phyloP scores from a whole-genome alignment of 2,888 invertebrate genomes.

The Spicauda simplicius region DNA sequence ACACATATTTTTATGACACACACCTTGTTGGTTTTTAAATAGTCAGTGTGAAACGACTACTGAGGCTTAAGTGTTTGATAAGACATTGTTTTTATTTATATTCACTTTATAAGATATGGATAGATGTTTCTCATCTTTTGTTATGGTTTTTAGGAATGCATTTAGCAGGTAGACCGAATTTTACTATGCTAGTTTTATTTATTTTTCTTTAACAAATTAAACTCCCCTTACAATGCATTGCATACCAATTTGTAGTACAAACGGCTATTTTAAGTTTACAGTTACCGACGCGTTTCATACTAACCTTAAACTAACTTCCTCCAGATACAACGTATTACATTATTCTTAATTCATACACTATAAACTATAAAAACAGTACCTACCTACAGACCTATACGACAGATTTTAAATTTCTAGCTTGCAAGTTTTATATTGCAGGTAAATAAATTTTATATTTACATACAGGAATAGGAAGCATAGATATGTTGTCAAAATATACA shows the following conservation, averaged over 20 bases:
- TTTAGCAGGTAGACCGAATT: neutral
- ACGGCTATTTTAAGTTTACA: no score
- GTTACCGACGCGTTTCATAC: no score
- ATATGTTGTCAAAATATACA: constrained; percentile 2
- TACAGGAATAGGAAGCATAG: neutral
- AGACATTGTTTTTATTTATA: constrained; percentile 46
- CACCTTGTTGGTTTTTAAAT: constrained; percentile 66
- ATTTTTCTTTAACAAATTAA: neutral
- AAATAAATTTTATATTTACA: neutral
- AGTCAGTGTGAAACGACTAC: constrained; percentile 79
- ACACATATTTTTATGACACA: constrained; percentile 79
- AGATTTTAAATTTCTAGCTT: no score
- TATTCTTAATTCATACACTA: no score
- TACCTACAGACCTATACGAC: no score
- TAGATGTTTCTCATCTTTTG: neutral
- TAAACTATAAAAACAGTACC: no score
- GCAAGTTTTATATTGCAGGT: no score
- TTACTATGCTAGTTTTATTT: neutral
- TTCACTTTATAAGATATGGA: constrained; percentile 31
- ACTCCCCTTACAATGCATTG: neutral
- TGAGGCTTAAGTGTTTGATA: constrained; percentile 66
- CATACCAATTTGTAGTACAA: neutral
- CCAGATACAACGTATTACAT: no score
- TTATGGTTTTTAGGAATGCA: neutral
- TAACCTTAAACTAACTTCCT: no score